A percentile compares a stretch with the other conserved stretches of the same genome.
phyloP scores from a whole-genome alignment of 2,888 invertebrate genomes.

The Agapetus fuscipes region DNA sequence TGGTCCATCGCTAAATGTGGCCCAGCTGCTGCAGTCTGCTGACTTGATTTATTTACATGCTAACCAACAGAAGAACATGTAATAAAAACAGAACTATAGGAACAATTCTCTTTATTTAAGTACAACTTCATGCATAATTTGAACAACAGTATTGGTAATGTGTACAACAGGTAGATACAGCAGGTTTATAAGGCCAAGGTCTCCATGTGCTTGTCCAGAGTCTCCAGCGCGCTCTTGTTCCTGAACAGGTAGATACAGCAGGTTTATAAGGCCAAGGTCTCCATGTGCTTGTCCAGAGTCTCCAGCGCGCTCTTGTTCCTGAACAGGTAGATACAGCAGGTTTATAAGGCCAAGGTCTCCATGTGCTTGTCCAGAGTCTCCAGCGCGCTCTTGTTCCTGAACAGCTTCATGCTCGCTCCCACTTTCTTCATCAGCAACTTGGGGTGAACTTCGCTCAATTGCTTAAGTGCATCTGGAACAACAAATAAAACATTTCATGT shows the following conservation, averaged over 20 bases:
- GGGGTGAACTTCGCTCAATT: constrained; percentile 45
- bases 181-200: too few species aligned
- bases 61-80: too few species aligned
- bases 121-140: too few species aligned
- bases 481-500: not conserved
- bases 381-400: constrained; percentile 47
- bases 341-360: constrained; percentile 6
- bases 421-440: constrained; percentile 48
- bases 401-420: constrained; percentile 45
- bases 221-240: constrained; percentile 42
- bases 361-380: constrained; percentile 24
- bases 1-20: too few species aligned
- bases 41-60: too few species aligned
- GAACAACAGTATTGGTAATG: too few species aligned
- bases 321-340: constrained; percentile 48
- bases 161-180: too few species aligned
- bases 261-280: too few species aligned
- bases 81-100: too few species aligned
- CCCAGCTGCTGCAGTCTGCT: too few species aligned
- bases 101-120: too few species aligned
- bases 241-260: too few species aligned
- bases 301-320: constrained; percentile 46
- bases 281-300: constrained; percentile 23
- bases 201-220: constrained; percentile 23
- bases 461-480: constrained; percentile 43